Percentiles rank a stretch among this genome's conserved stretches.
Conservation (phyloP, 2,888 invertebrate species). For the Orchestes rusci region DNA sequence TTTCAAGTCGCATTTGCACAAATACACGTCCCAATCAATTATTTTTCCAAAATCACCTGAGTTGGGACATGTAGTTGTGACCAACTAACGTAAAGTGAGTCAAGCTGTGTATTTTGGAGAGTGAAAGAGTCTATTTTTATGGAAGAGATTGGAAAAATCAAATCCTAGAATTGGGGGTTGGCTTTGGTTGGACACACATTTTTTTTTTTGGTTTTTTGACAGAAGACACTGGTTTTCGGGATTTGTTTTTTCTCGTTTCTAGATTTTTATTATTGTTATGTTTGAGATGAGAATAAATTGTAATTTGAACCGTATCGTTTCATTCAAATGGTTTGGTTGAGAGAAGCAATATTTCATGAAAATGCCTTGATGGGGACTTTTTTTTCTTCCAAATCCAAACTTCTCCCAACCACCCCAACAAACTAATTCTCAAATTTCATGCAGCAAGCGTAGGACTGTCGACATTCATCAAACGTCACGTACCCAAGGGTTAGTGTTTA, state of each 20-base stretch:
- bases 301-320: slow-evolving; percentile 16
- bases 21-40: not conserved
- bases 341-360: no score
- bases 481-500: slow-evolving; percentile 42
- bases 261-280: no score
- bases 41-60: slow-evolving; percentile 1
- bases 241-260: slow-evolving; percentile 30
- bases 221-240: slow-evolving; percentile 27
- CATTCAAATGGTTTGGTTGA: no score
- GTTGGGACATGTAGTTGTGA: slow-evolving; percentile 11
- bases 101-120: slow-evolving; percentile 22
- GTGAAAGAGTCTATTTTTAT: slow-evolving; percentile 20
- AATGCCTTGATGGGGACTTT: no score
- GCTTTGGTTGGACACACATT: no score
- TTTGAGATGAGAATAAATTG: slow-evolving; percentile 29
- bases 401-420: no score
- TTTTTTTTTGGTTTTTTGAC: slow-evolving; percentile 12
- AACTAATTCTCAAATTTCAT: slow-evolving; percentile 35
- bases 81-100: slow-evolving; percentile 20
- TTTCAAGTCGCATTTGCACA: not conserved
- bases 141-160: no score
- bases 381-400: no score
- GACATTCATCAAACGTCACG: slow-evolving; percentile 41
- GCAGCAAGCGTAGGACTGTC: slow-evolving; percentile 44
- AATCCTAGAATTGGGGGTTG: no score